These are phyloP conservation scores for Erebia aethiops DNA, from an alignment of 2,888 invertebrate species.

Conservation along the genomic window DNA sequence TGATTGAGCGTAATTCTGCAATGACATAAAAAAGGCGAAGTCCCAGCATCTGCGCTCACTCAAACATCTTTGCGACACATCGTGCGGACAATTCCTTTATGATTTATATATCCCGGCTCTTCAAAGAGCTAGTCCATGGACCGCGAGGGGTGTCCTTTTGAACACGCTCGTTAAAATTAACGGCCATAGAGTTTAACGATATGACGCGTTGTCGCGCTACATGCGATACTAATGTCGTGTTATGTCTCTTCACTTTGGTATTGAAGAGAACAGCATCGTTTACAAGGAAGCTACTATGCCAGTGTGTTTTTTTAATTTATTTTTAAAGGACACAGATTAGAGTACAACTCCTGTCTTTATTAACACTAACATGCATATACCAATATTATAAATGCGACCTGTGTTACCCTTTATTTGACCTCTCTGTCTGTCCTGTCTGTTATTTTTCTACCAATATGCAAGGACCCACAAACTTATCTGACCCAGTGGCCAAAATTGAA, in stretches of 20 bases:
- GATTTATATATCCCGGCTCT: constrained; percentile 22
- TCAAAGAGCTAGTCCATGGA: constrained; percentile 20
- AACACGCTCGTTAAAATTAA: constrained; percentile 39
- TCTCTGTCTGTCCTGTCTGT: too few relatives aligned
- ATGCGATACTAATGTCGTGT: constrained; percentile 17
- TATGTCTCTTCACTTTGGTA: constrained; percentile 7
- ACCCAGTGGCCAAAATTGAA: too few relatives aligned
- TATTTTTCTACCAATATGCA: too few relatives aligned
- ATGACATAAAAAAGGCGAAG: not conserved
- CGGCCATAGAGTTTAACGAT: constrained; percentile 37
- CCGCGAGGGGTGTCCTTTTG: constrained; percentile 25
- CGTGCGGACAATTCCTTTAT: constrained; percentile 12
- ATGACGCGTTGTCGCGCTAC: constrained; percentile 33
- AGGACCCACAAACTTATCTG: too few relatives aligned
- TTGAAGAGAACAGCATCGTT: not conserved
- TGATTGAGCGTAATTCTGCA: not conserved
- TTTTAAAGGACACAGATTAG: too few relatives aligned
- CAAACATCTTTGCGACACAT: constrained; percentile 5
- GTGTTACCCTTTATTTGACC: too few relatives aligned
- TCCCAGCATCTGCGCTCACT: constrained; percentile 3
- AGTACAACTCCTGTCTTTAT: too few relatives aligned
- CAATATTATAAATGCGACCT: too few relatives aligned
- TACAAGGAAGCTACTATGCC: not conserved
- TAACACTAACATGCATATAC: too few relatives aligned
- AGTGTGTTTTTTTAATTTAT: not conserved